phyloP scores from a whole-genome alignment of 2,888 invertebrate species.

The Synergus laeviventris region DNA sequence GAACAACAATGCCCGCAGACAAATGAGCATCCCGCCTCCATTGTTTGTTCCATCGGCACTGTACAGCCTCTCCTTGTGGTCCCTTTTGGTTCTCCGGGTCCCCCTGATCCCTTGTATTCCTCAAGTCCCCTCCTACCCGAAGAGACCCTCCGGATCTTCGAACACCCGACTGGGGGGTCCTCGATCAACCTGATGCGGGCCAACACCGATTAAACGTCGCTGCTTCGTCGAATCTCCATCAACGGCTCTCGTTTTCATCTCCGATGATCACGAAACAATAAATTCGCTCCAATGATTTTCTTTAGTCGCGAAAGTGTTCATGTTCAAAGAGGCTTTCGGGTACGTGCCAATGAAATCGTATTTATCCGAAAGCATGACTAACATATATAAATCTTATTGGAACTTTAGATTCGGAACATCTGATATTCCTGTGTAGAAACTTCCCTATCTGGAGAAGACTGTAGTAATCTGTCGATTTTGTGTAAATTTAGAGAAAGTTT shows the following conservation, averaged over 20 bases:
- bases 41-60: conserved; percentile 73
- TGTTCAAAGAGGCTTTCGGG: not conserved
- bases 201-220: conserved; percentile 72
- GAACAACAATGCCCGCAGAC: conserved; percentile 75
- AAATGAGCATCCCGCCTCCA: conserved; percentile 76
- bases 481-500: too few species aligned
- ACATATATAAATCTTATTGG: too few species aligned
- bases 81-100: conserved; percentile 54
- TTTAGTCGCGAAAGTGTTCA: conserved; percentile 9
- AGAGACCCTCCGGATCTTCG: conserved; percentile 55
- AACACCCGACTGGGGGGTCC: conserved; percentile 71
- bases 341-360: not conserved
- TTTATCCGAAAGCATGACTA: too few species aligned
- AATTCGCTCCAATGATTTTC: conserved; percentile 35
- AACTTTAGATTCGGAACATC: too few species aligned
- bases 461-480: too few species aligned
- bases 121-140: conserved; percentile 46
- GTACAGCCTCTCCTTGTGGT: conserved; percentile 62
- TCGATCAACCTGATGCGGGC: conserved; percentile 75
- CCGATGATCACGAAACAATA: conserved; percentile 33
- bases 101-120: conserved; percentile 51
- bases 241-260: conserved; percentile 54
- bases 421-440: too few species aligned
- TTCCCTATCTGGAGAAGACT: too few species aligned
- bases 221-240: conserved; percentile 70